phyloP scores from a whole-genome alignment of 2,113 vertebrate genomes.

The Varanus salvator region DNA sequence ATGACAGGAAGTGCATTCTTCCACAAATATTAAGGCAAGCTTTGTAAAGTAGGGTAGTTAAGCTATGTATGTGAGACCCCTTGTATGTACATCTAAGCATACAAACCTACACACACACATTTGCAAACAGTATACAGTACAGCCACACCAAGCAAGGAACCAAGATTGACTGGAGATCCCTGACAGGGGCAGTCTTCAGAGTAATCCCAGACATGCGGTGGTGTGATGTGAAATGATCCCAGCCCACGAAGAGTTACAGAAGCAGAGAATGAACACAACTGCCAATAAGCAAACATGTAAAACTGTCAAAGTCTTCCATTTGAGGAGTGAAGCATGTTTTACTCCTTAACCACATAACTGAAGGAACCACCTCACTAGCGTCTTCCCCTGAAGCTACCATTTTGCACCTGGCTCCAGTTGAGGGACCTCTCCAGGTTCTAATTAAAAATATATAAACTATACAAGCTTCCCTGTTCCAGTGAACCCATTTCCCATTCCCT shows the following conservation, averaged over 20 bases:
- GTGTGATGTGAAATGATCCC: neutral
- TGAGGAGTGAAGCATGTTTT: fast-evolving
- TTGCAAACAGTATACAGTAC: neutral
- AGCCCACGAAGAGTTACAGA: neutral
- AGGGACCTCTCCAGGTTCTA: no score
- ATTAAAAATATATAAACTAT: no score
- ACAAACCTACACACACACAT: neutral
- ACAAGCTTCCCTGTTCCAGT: no score
- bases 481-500: neutral
- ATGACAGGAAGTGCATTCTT: neutral
- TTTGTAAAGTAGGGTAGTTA: neutral
- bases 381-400: no score
- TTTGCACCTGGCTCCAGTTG: no score
- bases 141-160: neutral
- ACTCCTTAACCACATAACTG: neutral
- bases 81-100: neutral
- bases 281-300: neutral
- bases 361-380: neutral
- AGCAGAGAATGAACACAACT: neutral
- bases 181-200: neutral
- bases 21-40: neutral
- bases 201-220: neutral
- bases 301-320: fast-evolving
- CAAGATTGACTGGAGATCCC: no score
- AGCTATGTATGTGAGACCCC: neutral